Conservation (phyloP, 1,140 invertebrate genomes). For the Drosophila ironensis region DNA sequence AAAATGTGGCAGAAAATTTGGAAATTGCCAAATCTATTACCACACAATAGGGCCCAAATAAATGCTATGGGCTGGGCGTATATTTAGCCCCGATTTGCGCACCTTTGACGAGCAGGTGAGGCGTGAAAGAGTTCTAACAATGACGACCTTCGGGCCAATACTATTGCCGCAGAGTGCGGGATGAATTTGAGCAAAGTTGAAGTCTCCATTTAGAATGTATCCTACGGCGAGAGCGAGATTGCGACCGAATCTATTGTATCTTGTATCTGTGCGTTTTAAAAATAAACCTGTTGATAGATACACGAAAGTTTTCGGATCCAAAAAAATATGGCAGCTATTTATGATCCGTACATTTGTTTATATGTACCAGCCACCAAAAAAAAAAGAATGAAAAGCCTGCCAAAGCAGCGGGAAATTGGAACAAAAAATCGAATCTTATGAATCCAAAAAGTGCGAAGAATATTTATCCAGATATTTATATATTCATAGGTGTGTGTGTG, state of each 20-base stretch:
- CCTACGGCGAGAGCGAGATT: not conserved
- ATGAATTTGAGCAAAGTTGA: not conserved
- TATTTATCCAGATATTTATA: constrained; percentile 29
- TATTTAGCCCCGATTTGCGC: constrained; percentile 19
- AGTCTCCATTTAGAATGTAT: constrained; percentile 9
- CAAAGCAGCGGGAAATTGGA: not conserved
- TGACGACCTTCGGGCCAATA: constrained; percentile 23
- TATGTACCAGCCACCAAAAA: not conserved
- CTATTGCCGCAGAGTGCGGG: not conserved
- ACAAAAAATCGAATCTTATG: constrained; percentile 12
- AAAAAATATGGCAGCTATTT: constrained; percentile 35
- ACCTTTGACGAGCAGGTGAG: constrained; percentile 33
- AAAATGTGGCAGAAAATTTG: not conserved
- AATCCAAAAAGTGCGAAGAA: constrained; percentile 11
- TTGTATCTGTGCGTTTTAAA: constrained; percentile 31
- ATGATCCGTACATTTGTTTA: constrained; percentile 16
- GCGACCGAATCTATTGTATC: constrained; percentile 26
- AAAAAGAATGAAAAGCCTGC: not conserved
- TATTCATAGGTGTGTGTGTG: constrained; percentile 2
- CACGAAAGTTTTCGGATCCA: constrained; percentile 10
- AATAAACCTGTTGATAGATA: constrained; percentile 48
- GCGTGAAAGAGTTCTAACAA: constrained; percentile 31
- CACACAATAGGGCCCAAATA: constrained; percentile 1
- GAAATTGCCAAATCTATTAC: not conserved
- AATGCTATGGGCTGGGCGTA: constrained; percentile 9